phyloP scores from a whole-genome alignment of 2,113 vertebrate genomes.

The Pandion haliaetus region DNA sequence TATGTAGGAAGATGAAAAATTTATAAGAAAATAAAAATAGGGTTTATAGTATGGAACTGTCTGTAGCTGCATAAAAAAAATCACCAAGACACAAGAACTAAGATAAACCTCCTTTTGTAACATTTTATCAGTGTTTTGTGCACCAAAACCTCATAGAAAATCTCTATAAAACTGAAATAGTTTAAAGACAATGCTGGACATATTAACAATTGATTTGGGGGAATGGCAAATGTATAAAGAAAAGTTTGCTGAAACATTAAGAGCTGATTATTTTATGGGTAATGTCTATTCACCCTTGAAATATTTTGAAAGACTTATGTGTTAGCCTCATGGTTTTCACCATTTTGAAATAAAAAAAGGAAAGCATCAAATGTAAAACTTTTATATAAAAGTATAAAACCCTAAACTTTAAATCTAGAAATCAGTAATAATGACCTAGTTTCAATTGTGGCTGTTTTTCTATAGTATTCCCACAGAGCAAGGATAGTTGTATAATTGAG shows the following conservation, averaged over 20 bases:
- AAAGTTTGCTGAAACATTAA: neutral
- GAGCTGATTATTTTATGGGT: neutral
- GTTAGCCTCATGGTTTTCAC: neutral
- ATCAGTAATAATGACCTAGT: neutral
- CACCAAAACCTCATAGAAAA: neutral
- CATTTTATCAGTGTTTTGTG: neutral
- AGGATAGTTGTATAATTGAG: neutral
- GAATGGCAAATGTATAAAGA: neutral
- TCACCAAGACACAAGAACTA: neutral
- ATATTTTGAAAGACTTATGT: neutral
- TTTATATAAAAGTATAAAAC: neutral
- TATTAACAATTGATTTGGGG: neutral
- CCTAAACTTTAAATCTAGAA: neutral
- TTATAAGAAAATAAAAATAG: neutral
- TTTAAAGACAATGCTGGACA: neutral
- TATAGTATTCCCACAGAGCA: neutral
- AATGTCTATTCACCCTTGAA: neutral
- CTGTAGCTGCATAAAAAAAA: neutral
- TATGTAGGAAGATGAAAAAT: slow-evolving; percentile 19
- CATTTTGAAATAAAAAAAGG: neutral
- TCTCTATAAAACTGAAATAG: neutral
- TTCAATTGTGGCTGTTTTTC: neutral
- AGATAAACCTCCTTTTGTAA: neutral
- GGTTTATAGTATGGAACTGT: neutral
- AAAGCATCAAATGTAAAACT: neutral